Evolutionary conservation across 2,113 vertebrate genomes (phyloP).

Genomic region (Osmerus mordax): DNA sequence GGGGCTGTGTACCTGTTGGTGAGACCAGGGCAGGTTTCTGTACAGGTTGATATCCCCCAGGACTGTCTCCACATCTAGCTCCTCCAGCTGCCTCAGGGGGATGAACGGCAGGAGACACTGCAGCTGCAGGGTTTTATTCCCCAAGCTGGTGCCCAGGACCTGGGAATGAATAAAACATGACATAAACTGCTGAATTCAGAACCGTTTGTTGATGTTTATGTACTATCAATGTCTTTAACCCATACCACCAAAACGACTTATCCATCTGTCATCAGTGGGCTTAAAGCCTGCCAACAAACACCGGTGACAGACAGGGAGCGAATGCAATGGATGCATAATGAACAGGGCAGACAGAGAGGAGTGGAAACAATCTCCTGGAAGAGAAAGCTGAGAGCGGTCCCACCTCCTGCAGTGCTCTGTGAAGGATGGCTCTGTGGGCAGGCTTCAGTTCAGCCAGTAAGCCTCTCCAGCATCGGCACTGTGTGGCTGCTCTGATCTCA

Average conservation of each 20-base stretch:
- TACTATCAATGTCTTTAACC: not conserved
- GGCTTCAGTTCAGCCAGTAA: constrained; percentile 72
- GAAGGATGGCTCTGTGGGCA: constrained; percentile 75
- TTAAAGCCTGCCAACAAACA: not conserved
- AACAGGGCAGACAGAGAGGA: constrained; percentile 2
- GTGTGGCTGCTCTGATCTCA: constrained; percentile 45
- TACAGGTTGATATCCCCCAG: constrained; percentile 64
- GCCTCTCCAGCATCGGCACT: constrained; percentile 76
- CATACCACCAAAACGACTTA: not conserved
- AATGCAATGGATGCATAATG: constrained; percentile 2
- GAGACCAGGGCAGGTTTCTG: constrained; percentile 73
- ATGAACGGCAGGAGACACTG: constrained; percentile 78
- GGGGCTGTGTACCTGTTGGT: constrained; percentile 77
- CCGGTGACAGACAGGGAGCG: not conserved
- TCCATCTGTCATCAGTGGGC: not conserved
- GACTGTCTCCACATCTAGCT: constrained; percentile 56
- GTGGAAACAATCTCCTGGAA: constrained; percentile 9
- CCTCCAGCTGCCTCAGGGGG: constrained; percentile 75
- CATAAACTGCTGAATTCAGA: not conserved
- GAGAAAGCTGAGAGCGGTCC: not conserved
- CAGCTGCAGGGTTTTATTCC: constrained; percentile 57
- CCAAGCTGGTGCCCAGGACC: constrained; percentile 47
- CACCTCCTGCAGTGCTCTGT: constrained; percentile 78
- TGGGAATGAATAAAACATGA: constrained; percentile 38
- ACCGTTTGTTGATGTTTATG: not conserved